A percentile compares a stretch with the other conserved stretches of the same genome.
Evolutionary conservation across 2,113 vertebrate species (phyloP).

Genomic region (Micronisus gabar): DNA sequence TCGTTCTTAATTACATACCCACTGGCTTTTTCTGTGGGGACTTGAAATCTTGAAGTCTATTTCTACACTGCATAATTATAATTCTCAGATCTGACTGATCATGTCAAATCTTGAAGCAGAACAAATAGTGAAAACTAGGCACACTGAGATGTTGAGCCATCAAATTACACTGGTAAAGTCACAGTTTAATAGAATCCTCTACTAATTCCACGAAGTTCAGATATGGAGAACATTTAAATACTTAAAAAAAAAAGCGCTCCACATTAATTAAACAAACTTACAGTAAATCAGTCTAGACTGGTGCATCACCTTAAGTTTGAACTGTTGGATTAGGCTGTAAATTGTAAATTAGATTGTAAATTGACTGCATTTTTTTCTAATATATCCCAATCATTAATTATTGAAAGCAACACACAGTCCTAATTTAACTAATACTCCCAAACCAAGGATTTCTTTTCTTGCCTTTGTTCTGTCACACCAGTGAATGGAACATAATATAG

Average conservation of each 20-base stretch:
- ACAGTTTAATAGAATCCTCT: background rate
- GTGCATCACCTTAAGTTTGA: background rate
- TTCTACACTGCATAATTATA: constrained; percentile 40
- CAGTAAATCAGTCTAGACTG: background rate
- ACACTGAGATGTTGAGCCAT: constrained; percentile 16
- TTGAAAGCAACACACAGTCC: background rate
- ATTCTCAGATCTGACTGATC: constrained; percentile 31
- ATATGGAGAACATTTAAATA: background rate
- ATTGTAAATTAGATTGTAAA: background rate
- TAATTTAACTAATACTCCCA: background rate
- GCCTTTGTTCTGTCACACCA: background rate
- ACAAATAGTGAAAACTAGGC: constrained; percentile 45
- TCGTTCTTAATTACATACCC: constrained; percentile 26
- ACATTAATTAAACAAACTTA: background rate
- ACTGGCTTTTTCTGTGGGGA: constrained; percentile 19
- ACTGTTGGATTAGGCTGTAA: background rate
- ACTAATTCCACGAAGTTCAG: background rate
- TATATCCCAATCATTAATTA: background rate
- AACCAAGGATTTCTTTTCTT: background rate
- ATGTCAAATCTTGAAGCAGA: constrained; percentile 38
- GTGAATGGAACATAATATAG: background rate
- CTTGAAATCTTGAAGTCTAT: background rate
- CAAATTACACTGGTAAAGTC: constrained; percentile 32
- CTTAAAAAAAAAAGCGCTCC: background rate
- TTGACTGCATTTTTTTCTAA: background rate